phyloP scores from a whole-genome alignment of 1,140 invertebrate species.

The Lucilia cuprina region DNA sequence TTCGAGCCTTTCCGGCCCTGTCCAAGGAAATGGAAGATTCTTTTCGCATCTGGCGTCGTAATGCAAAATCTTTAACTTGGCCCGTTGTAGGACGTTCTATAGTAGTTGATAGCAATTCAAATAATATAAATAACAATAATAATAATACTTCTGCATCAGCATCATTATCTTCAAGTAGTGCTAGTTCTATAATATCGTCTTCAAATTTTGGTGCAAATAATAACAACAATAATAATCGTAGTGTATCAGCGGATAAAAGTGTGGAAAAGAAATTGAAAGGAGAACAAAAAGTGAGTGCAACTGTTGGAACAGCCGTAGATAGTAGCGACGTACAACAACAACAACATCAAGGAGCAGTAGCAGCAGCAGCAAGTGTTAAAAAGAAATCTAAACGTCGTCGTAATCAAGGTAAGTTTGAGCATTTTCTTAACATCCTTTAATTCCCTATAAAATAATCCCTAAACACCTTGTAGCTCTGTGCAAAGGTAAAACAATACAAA shows the following conservation, averaged over 20 bases:
- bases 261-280: conserved; percentile 13
- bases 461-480: conserved; percentile 35
- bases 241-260: background rate
- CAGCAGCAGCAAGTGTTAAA: background rate
- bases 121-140: background rate
- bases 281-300: background rate
- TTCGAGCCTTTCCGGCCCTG: conserved; percentile 44
- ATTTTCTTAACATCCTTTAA: too few species aligned
- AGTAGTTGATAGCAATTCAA: background rate
- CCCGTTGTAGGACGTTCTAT: conserved; percentile 36
- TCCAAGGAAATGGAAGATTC: conserved; percentile 43
- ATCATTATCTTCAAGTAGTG: conserved; percentile 14
- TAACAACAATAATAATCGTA: background rate
- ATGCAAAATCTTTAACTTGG: conserved; percentile 43
- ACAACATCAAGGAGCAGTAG: conserved; percentile 39
- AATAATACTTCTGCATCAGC: background rate
- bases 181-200: conserved; percentile 33
- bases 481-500: conserved; percentile 38
- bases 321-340: conserved; percentile 37
- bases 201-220: background rate
- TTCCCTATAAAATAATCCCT: too few species aligned
- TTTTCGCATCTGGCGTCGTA: conserved; percentile 33
- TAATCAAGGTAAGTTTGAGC: conserved; percentile 39
- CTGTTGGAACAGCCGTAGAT: background rate
- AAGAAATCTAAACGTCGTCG: conserved; percentile 44